Evolutionary conservation across 1,140 invertebrate genomes (phyloP).

Genomic region (Camponotus vicinus): DNA sequence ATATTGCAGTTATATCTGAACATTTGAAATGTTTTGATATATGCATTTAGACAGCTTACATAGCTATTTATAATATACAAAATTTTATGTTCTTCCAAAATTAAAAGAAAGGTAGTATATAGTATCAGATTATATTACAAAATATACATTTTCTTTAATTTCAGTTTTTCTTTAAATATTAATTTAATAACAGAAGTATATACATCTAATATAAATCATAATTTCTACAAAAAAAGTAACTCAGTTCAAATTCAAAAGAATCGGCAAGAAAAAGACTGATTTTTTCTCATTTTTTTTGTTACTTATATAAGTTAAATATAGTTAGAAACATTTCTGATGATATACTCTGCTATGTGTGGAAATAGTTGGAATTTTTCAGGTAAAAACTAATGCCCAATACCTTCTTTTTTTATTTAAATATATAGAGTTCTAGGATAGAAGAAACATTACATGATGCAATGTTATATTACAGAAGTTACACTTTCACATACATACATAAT

Average conservation of each 20-base stretch:
- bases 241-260: conserved; percentile 56
- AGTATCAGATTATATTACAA: conserved; percentile 11
- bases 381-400: background rate
- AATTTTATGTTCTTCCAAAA: conserved; percentile 51
- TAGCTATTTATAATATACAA: conserved; percentile 18
- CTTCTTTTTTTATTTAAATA: conserved; percentile 22
- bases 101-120: conserved; percentile 22
- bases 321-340: conserved; percentile 59
- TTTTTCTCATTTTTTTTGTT: conserved; percentile 67
- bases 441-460: conserved; percentile 23
- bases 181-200: conserved; percentile 25
- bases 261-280: conserved; percentile 73
- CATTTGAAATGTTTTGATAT: conserved; percentile 54
- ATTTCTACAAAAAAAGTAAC: conserved; percentile 50
- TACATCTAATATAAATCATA: conserved; percentile 42
- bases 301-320: conserved; percentile 53
- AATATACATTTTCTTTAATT: conserved; percentile 34
- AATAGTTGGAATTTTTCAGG: conserved; percentile 45
- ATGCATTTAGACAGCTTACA: conserved; percentile 46
- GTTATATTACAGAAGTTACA: conserved; percentile 53
- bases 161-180: conserved; percentile 26
- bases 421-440: conserved; percentile 38
- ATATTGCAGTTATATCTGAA: conserved; percentile 15
- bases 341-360: conserved; percentile 38
- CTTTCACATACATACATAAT: background rate